A percentile compares a stretch with the other conserved stretches of the same genome.
Conservation (phyloP, 2,888 invertebrate genomes). For the Dioctria linearis region DNA sequence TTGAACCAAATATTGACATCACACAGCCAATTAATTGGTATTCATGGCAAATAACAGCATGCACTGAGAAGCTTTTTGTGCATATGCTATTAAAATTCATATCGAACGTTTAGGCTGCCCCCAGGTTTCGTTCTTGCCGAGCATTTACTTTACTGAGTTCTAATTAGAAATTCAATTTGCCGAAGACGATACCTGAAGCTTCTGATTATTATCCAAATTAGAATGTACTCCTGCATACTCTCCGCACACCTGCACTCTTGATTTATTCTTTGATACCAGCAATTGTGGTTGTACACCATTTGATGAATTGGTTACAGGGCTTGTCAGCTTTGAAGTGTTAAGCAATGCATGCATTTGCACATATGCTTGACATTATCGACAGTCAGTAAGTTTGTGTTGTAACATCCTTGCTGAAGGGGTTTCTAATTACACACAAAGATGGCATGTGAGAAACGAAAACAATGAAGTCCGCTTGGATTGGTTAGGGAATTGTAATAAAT, state of each 20-base stretch:
- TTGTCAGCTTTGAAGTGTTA: background rate
- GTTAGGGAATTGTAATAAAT: no score
- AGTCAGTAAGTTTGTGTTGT: background rate
- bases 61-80: conserved; percentile 27
- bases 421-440: no score
- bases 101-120: conserved; percentile 43
- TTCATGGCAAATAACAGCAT: conserved; percentile 45
- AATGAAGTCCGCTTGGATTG: no score
- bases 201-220: conserved; percentile 45
- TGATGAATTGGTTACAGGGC: background rate
- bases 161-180: conserved; percentile 47
- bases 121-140: background rate
- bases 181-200: conserved; percentile 40
- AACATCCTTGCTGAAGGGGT: no score
- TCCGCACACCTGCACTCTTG: background rate
- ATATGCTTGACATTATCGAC: background rate
- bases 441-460: no score
- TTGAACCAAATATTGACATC: conserved; percentile 34
- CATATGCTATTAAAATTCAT: conserved; percentile 40
- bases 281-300: background rate
- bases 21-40: conserved; percentile 46
- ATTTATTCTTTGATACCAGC: conserved; percentile 3
- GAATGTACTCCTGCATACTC: background rate
- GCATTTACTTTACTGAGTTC: conserved; percentile 17
- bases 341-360: background rate